A percentile compares a stretch with the other conserved stretches of the same genome.
Conservation (phyloP, 2,888 invertebrate genomes). For the Cheilosia scutellata region DNA sequence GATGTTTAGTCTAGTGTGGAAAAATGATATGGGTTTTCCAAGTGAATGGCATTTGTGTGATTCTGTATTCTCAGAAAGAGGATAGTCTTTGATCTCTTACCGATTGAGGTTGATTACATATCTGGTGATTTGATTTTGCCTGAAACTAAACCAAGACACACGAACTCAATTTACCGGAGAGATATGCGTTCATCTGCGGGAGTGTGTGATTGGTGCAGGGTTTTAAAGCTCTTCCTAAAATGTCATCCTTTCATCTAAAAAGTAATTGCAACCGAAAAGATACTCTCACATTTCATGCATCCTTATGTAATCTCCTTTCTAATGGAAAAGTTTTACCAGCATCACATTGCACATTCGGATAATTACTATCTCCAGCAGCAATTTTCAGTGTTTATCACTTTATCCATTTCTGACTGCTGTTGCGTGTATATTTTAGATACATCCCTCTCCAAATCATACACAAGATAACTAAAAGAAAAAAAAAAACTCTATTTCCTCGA, state of each 20-base stretch:
- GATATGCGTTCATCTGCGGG: neutral
- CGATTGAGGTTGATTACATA: constrained; percentile 27
- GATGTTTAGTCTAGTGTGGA: constrained; percentile 24
- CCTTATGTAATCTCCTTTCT: neutral
- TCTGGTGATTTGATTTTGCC: neutral
- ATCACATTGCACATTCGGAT: constrained; percentile 25
- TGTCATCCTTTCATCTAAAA: neutral
- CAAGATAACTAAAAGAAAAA: neutral
- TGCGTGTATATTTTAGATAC: constrained; percentile 1
- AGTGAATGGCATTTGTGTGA: constrained; percentile 1
- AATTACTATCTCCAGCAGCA: constrained; percentile 45
- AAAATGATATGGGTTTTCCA: constrained; percentile 58
- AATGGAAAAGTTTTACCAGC: constrained; percentile 13
- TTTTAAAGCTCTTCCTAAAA: neutral
- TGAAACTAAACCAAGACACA: constrained; percentile 12
- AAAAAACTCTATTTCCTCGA: constrained; percentile 1
- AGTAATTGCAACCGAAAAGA: constrained; percentile 12
- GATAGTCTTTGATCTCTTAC: constrained; percentile 46
- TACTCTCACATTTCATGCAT: neutral
- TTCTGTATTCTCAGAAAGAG: constrained; percentile 10
- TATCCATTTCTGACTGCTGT: constrained; percentile 24
- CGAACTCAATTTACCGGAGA: neutral
- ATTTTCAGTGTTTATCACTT: constrained; percentile 34
- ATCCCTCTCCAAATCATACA: neutral
- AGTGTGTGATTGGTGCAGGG: neutral